A percentile compares a stretch with the other conserved stretches of the same genome.
phyloP scores from a whole-genome alignment of 1,140 invertebrate genomes.

The Xylocopa sonorina region DNA sequence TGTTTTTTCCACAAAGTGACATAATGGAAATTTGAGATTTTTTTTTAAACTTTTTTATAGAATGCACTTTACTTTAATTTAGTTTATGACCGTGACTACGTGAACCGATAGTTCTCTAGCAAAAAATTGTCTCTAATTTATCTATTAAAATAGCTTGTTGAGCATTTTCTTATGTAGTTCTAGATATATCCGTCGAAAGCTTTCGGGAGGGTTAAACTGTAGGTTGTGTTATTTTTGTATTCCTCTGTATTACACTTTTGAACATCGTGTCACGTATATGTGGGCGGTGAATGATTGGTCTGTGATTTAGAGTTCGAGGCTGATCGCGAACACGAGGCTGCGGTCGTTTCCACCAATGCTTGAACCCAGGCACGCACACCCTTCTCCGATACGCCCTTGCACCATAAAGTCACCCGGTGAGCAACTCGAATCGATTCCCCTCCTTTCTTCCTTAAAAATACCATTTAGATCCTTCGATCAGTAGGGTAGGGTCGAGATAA shows the following conservation, averaged over 20 bases:
- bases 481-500: not conserved
- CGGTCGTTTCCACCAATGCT: constrained; percentile 56
- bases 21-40: no score
- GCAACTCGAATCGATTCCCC: constrained; percentile 44
- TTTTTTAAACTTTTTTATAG: no score
- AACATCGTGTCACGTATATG: not conserved
- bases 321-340: constrained; percentile 59
- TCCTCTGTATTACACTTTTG: not conserved
- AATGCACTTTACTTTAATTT: no score
- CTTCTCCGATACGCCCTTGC: constrained; percentile 36
- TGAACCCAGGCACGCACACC: constrained; percentile 58
- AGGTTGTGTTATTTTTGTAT: not conserved
- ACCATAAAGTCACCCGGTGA: constrained; percentile 50
- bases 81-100: no score
- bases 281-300: constrained; percentile 41
- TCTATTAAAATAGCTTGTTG: no score
- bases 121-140: no score
- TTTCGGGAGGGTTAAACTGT: no score
- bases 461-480: not conserved
- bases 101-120: no score
- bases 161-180: no score
- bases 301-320: constrained; percentile 67
- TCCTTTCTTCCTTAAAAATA: not conserved
- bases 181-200: no score
- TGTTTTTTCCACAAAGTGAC: not conserved